These are phyloP conservation scores for Eupristina koningsbergeri DNA, from an alignment of 1,140 invertebrate species.

Conservation along the genomic window DNA sequence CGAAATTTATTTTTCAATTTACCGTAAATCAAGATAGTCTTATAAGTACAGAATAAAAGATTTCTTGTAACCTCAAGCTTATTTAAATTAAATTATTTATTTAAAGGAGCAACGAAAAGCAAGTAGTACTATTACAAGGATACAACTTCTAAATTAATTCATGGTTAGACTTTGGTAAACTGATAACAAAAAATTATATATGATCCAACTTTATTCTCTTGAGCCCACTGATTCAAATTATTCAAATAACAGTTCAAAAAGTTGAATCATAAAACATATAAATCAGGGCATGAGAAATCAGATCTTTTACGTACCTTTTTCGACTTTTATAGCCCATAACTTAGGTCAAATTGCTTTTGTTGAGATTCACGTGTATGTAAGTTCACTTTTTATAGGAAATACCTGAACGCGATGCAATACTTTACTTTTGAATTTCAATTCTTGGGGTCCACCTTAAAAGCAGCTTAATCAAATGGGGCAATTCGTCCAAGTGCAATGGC, in stretches of 20 bases:
- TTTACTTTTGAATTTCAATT: neutral
- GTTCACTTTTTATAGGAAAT: neutral
- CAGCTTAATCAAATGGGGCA: neutral
- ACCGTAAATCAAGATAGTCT: too few species aligned
- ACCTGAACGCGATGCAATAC: neutral
- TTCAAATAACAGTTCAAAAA: slow-evolving; percentile 20
- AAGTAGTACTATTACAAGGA: neutral
- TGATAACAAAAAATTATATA: slow-evolving; percentile 25
- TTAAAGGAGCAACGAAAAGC: neutral
- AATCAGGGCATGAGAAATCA: slow-evolving; percentile 21
- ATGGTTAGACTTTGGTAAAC: neutral
- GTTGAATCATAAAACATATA: slow-evolving; percentile 21
- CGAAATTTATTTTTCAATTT: too few species aligned
- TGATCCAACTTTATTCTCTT: slow-evolving; percentile 15
- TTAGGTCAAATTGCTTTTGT: slow-evolving; percentile 18
- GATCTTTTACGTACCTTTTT: slow-evolving; percentile 20
- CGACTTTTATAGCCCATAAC: slow-evolving; percentile 27
- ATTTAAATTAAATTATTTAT: neutral
- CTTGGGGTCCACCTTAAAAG: neutral
- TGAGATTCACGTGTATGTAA: neutral
- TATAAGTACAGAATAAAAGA: too few species aligned
- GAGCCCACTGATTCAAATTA: slow-evolving; percentile 15
- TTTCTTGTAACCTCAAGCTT: too few species aligned
- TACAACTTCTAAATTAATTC: slow-evolving; percentile 9
- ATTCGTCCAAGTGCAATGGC: neutral